These are phyloP conservation scores for Sakesphorus luctuosus DNA, from an alignment of 2,113 vertebrate species.

Conservation along the genomic window DNA sequence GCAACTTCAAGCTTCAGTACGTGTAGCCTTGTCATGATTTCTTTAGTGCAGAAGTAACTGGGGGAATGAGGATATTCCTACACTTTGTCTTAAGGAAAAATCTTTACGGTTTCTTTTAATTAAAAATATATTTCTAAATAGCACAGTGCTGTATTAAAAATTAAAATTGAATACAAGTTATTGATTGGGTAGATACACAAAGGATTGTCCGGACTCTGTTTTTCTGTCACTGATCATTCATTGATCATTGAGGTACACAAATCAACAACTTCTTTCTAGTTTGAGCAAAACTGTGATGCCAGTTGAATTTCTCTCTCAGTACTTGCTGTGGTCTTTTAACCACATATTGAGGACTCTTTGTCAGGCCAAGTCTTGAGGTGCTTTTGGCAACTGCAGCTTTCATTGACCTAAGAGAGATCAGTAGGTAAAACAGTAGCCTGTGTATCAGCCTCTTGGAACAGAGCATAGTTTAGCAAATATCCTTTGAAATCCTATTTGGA, in stretches of 20 bases:
- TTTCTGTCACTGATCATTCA: background rate
- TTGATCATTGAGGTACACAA: background rate
- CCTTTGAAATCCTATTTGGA: background rate
- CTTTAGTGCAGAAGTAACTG: background rate
- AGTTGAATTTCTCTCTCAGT: background rate
- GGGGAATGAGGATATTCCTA: background rate
- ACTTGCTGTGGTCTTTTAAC: background rate
- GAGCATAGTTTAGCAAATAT: background rate
- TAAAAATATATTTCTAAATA: background rate
- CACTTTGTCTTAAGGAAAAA: background rate
- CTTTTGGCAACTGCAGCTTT: background rate
- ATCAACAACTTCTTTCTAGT: background rate
- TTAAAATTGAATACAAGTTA: background rate
- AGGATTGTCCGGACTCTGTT: background rate
- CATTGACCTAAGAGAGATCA: background rate
- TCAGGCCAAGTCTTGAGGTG: background rate
- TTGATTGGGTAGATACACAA: background rate
- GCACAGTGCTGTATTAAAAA: background rate
- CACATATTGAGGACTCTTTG: background rate
- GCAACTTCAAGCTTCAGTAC: background rate
- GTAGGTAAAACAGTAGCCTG: background rate
- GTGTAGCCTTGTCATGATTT: background rate
- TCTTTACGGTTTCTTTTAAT: background rate
- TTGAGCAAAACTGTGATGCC: background rate
- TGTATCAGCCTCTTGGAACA: background rate